Evolutionary conservation across 2,888 invertebrate genomes (phyloP), one percentile per base, ranked within the genome.

Genomic region (Escarpia spicata): DNA sequence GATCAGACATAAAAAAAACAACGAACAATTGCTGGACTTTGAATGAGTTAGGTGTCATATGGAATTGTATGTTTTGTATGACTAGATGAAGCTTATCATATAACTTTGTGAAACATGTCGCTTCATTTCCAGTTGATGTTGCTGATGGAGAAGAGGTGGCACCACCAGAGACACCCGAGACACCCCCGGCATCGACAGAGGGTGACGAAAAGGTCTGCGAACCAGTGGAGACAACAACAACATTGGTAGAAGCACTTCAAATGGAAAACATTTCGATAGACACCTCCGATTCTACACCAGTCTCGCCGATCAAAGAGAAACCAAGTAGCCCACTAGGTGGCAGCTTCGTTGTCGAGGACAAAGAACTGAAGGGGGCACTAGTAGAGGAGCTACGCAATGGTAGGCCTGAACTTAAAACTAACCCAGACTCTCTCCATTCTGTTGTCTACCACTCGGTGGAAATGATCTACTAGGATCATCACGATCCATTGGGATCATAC

Each of bases 211-310:
- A 75, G 26, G 75, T 26, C 19, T 6, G 3, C 2, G 75, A 75
- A 75, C 26, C 19, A 19, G n/a, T 26, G 3, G n/a, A 75, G 75
- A n/a, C 19, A 26, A 75, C 75, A n/a, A 75, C 75, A n/a, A 75
- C 75, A 6, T 75, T 75, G 26, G 75, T 75, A 15, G 75, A 75
- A 75, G 75, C 75, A 19, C 75, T 75, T 75, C 75, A 75, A 26
- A 75, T 75, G 75, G 75, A 75, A 75, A 75, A n/a, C 75, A 75
- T 75, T 75, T 75, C 75, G 75, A 19, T 75, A 75, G 75, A 75
- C 75, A 75, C n/a, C 4, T 19, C 75, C 26, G 26, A 75, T n/a
- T 75, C 75, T 15, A 75, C 75, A 19, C 75, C 75, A 6, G 75
- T 26, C 75, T 26, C 75, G 4, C 75, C 75, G 26, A 26, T 6